Base-by-base conservation (phyloP, 2,797 vertebrate genomes). In the Galago senegalensis region DNA sequence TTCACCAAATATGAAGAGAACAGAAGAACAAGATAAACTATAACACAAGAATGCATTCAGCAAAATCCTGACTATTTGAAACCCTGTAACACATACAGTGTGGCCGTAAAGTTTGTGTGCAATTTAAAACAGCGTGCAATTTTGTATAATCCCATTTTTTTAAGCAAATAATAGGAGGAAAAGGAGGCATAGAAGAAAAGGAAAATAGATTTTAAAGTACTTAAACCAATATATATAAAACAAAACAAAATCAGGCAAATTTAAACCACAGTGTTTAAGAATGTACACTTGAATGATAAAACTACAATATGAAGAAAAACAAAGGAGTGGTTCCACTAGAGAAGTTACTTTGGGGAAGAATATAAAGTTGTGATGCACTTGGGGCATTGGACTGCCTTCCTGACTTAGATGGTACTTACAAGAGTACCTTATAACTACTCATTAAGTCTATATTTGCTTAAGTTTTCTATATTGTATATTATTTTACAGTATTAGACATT, bases 401-500 rank as follows among this genome's bases (percentile, higher is more conserved):
- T 53, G 20, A 60, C 10, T 0, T 13, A 69, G 23, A 27, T 40
- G 18, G 29, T 56, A 11, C 60, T 58, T 61, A 46, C 7, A 27
- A 58, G 20, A 85, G n/a, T 3, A 34, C 21, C 34, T n/a, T 58
- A 9, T 37, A 40, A 72, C 2, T 7, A 20, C 65, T 87, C 65
- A 21, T 20, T 40, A 60, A 65, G 31, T 43, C 70, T 73, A 2
- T 37, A 37, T 84, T 46, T 79, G 84, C 43, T 70, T 34, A 76
- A 40, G 31, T 86, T 82, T 92, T 72, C 61, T 67, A 37, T 40
- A 37, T 12, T 82, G 11, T 60, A 63, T 56, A 40, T 31, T 34
- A 81, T 87, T 92, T 77, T 79, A 79, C 56, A 31, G 56, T 84
- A 91, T 49, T 76, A 93, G 67, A 76, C 73, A 82, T 67, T 70